Conservation (phyloP, 92 coral and sea anemone species). For the Muricea muricata region DNA sequence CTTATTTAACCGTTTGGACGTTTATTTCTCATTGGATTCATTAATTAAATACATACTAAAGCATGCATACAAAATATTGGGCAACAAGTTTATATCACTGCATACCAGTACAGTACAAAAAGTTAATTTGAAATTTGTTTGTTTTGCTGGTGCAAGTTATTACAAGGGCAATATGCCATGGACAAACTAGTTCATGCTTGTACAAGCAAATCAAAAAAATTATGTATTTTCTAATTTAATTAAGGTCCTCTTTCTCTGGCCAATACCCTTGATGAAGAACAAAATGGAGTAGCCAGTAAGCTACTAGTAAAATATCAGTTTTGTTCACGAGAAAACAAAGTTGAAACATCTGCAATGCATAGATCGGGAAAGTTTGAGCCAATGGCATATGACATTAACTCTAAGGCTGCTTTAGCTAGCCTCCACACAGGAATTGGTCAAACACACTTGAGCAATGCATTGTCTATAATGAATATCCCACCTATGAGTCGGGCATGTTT, state of each 20-base stretch:
- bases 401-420: slow-evolving; percentile 68
- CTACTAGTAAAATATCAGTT: slow-evolving; percentile 5
- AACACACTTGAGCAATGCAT: slow-evolving; percentile 53
- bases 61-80: too few species aligned
- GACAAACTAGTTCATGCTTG: not conserved
- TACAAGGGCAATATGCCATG: not conserved
- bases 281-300: slow-evolving; percentile 14
- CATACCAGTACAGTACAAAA: not conserved
- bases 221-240: slow-evolving; percentile 13
- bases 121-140: not conserved
- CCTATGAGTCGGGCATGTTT: slow-evolving; percentile 45
- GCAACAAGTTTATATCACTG: too few species aligned
- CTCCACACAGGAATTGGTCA: slow-evolving; percentile 72
- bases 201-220: slow-evolving; percentile 4
- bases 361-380: slow-evolving; percentile 63
- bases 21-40: too few species aligned
- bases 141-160: not conserved
- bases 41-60: too few species aligned
- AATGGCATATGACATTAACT: slow-evolving; percentile 51
- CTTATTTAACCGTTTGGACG: not conserved
- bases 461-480: slow-evolving; percentile 57
- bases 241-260: slow-evolving; percentile 28
- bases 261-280: slow-evolving; percentile 5
- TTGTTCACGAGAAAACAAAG: slow-evolving; percentile 53
- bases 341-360: slow-evolving; percentile 60